Percentiles rank a stretch among this genome's conserved stretches.
These are phyloP conservation scores for Beroe forskalii DNA, from an alignment of 37 sponge, comb jelly and placozoan species.

Conservation along the genomic window DNA sequence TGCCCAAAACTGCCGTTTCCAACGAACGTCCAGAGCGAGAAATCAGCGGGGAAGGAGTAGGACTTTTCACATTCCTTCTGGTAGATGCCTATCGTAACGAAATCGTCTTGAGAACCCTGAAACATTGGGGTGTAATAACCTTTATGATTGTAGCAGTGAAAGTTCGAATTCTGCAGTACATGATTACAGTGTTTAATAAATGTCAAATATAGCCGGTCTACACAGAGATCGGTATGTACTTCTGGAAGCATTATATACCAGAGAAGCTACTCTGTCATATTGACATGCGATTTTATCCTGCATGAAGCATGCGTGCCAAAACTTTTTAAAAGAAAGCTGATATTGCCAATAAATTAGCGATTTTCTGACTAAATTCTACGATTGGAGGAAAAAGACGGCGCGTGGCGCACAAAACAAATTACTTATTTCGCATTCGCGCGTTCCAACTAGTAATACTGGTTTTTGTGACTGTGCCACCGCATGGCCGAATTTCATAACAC, in stretches of 20 bases:
- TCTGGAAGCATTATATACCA: too few relatives aligned
- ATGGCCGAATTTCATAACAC: too few relatives aligned
- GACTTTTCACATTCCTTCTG: background rate
- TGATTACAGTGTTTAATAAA: background rate
- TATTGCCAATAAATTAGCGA: background rate
- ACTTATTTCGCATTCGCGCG: background rate
- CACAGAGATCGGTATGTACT: too few relatives aligned
- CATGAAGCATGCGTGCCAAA: background rate
- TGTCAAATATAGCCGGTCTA: too few relatives aligned
- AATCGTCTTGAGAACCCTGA: constrained; percentile 41
- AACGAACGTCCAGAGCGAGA: background rate
- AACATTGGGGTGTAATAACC: background rate
- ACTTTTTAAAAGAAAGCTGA: background rate
- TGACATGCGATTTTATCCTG: background rate
- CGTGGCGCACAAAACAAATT: background rate
- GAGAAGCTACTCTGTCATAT: background rate
- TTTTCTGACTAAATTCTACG: background rate
- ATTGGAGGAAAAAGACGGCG: background rate
- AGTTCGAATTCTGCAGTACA: too few relatives aligned
- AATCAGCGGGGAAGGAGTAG: background rate
- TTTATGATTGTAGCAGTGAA: too few relatives aligned
- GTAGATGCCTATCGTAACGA: background rate
- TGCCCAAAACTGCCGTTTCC: constrained; percentile 7
- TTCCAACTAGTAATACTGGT: background rate
- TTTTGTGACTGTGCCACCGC: background rate